These are phyloP conservation scores for Chaetops frenatus DNA, from an alignment of 2,113 vertebrate species.

Conservation along the genomic window DNA sequence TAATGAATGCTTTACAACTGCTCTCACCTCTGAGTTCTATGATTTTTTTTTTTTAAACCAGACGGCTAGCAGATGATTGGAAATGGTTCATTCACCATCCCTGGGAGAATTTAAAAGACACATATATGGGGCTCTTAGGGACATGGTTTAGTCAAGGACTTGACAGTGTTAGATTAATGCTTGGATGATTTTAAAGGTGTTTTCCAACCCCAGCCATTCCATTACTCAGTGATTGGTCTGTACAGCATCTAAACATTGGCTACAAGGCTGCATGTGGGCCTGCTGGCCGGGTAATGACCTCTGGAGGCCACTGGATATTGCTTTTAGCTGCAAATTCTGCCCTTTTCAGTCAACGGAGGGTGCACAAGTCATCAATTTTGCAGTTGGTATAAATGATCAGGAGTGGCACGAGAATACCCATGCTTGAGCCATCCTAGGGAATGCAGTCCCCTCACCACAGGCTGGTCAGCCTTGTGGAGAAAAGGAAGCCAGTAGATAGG, in stretches of 20 bases:
- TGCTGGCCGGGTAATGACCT: background rate
- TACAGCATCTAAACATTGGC: background rate
- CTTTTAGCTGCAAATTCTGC: background rate
- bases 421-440: background rate
- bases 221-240: background rate
- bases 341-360: background rate
- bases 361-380: background rate
- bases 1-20: background rate
- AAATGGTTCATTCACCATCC: background rate
- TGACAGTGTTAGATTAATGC: background rate
- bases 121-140: background rate
- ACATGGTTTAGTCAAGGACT: background rate
- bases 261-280: background rate
- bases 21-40: background rate
- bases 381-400: background rate
- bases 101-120: background rate
- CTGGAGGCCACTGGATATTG: background rate
- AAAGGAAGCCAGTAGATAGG: background rate
- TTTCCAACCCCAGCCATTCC: background rate
- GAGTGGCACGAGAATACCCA: background rate
- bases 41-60: background rate
- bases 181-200: background rate
- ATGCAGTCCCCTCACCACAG: accelerated
- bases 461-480: background rate
- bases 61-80: background rate